Base-by-base conservation (phyloP, 2,888 invertebrate genomes). In the Chrysolina haemoptera region DNA sequence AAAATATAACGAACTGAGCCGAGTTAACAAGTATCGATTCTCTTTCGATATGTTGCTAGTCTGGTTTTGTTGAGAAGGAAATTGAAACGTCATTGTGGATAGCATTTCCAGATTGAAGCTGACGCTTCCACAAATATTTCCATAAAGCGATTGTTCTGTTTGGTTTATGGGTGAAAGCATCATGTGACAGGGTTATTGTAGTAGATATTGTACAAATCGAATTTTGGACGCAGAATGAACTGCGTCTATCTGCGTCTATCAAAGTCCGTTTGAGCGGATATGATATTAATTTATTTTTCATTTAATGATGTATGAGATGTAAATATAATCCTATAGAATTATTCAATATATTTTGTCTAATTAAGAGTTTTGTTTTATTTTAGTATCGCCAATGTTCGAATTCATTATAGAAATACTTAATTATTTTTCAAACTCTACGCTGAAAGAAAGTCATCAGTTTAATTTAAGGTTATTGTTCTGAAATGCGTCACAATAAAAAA, bases 81-180 rank as follows among this genome's bases (percentile, higher is more conserved):
- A 77, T 77, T 75, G 73, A 75, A 77, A 75, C 71, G 74, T 75
- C 75, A 71, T 22, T 22, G 35, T 66, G 64, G 66, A 70, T 70
- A 18, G 66, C 65, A 27, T 69, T 69, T 65, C 59, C 64, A 73
- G 68, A 73, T 68, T 68, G 50, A 35, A 66, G 55, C 53, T 20
- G 40, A 67, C 41, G 16, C 55, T 48, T 43, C 35, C 67, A 67
- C 27, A 16, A 59, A 59, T 59, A 59, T 59, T 55, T 11, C 59
- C 35, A n/a, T 27, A 59, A 14, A 27, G 20, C 59, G 22, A n/a
- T 59, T 59, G 59, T 59, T 59, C 59, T 35, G 10, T 59, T 59
- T 35, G 59, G 35, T 59, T 59, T n/a, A 59, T 59, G 6, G 22
- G n/a, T n/a, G n/a, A 59, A 59, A 12, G 59, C 59, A 14, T n/a